Conservation (phyloP, 1,140 invertebrate genomes). For the Brachystomella parvula region DNA sequence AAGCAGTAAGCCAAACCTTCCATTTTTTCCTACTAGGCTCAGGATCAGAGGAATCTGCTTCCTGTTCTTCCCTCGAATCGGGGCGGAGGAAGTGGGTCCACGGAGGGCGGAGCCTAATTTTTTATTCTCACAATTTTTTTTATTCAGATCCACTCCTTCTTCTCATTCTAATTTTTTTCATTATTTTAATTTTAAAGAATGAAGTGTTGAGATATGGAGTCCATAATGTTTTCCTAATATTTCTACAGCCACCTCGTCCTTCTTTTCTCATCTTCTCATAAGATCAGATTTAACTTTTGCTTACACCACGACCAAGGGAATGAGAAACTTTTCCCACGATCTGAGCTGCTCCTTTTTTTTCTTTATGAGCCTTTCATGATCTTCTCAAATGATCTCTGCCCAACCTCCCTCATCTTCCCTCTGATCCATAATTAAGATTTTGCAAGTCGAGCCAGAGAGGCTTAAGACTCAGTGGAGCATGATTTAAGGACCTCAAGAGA, state of each 20-base stretch:
- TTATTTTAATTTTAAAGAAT: neutral
- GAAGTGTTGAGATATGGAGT: slow-evolving; percentile 3
- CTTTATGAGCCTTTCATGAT: neutral
- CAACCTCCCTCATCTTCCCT: neutral
- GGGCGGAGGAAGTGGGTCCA: neutral
- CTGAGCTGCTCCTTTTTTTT: too few relatives aligned
- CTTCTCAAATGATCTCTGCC: neutral
- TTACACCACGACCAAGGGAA: neutral
- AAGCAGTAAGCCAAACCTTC: neutral
- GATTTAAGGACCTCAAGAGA: too few relatives aligned
- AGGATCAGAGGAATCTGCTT: neutral
- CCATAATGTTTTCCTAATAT: slow-evolving; percentile 6
- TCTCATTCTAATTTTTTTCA: neutral
- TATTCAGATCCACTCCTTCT: neutral
- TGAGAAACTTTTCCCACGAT: too few relatives aligned
- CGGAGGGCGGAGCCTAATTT: neutral
- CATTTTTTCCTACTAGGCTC: neutral
- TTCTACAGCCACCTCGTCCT: slow-evolving; percentile 4
- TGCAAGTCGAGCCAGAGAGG: too few relatives aligned
- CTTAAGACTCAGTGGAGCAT: too few relatives aligned
- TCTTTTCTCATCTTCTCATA: neutral
- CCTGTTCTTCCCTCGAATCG: neutral
- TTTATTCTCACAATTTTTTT: neutral
- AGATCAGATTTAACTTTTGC: neutral
- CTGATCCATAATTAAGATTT: slow-evolving; percentile 11